Percentiles rank a stretch among this genome's conserved stretches.
Evolutionary conservation across 2,888 invertebrate genomes (phyloP).

Genomic region (Idaea biselata): DNA sequence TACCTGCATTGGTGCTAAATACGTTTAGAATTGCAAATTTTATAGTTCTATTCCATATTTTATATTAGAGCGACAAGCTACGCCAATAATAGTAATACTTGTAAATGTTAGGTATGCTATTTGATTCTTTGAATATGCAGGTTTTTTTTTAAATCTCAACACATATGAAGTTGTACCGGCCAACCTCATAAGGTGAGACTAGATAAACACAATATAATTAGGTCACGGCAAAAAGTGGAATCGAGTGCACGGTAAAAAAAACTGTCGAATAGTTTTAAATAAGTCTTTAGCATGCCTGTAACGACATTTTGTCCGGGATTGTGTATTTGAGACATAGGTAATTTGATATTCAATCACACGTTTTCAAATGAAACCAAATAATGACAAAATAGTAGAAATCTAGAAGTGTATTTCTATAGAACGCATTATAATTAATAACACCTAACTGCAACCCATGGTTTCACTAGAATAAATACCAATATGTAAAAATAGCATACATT

Average conservation of each 20-base stretch:
- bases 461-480: too few species aligned
- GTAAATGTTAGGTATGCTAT: background rate
- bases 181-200: background rate
- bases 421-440: background rate
- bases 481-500: too few species aligned
- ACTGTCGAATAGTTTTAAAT: too few species aligned
- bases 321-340: background rate
- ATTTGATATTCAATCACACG: background rate
- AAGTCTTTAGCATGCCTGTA: too few species aligned
- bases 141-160: background rate
- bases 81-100: background rate
- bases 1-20: too few species aligned
- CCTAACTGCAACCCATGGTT: background rate
- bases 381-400: background rate
- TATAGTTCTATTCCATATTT: background rate
- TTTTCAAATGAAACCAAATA: too few species aligned
- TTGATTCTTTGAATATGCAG: background rate
- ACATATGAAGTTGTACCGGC: background rate
- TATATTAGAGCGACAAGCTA: background rate
- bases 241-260: too few species aligned
- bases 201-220: background rate
- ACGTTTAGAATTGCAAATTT: too few species aligned
- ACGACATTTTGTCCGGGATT: background rate
- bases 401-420: background rate
- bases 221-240: background rate